These are phyloP conservation scores for Mesorhabditis belari DNA, from an alignment of 2,888 invertebrate genomes.

Conservation along the genomic window DNA sequence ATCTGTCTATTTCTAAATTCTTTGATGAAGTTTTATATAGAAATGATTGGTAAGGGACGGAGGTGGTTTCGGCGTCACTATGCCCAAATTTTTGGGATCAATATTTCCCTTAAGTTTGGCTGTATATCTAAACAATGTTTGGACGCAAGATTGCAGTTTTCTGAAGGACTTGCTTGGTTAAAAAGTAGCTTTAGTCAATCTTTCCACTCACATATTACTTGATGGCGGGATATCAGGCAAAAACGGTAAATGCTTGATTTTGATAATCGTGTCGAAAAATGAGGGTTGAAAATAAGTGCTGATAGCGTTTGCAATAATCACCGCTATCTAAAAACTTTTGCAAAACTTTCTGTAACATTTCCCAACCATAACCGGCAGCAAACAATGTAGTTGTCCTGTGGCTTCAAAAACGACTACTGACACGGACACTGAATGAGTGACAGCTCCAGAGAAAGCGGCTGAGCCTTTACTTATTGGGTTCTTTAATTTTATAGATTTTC, in stretches of 20 bases:
- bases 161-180: too few relatives aligned
- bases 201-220: conserved; percentile 35
- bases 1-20: neutral
- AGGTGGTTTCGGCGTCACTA: too few relatives aligned
- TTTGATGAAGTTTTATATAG: too few relatives aligned
- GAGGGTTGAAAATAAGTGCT: neutral
- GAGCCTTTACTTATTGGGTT: conserved; percentile 60
- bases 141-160: too few relatives aligned
- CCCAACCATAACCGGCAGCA: conserved; percentile 92
- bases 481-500: neutral
- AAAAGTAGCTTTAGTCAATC: neutral
- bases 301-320: neutral
- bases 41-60: neutral
- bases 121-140: too few relatives aligned
- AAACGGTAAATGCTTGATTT: conserved; percentile 68
- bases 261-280: neutral
- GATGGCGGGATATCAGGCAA: conserved; percentile 72
- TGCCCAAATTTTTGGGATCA: too few relatives aligned
- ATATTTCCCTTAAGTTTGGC: too few relatives aligned
- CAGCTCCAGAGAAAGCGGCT: conserved; percentile 83
- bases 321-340: neutral
- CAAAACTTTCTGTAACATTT: too few relatives aligned
- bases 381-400: conserved; percentile 96
- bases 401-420: conserved; percentile 96
- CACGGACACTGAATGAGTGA: conserved; percentile 94